Evolutionary conservation across 1,140 invertebrate genomes (phyloP).

Genomic region (Drosophila prosaltans): DNA sequence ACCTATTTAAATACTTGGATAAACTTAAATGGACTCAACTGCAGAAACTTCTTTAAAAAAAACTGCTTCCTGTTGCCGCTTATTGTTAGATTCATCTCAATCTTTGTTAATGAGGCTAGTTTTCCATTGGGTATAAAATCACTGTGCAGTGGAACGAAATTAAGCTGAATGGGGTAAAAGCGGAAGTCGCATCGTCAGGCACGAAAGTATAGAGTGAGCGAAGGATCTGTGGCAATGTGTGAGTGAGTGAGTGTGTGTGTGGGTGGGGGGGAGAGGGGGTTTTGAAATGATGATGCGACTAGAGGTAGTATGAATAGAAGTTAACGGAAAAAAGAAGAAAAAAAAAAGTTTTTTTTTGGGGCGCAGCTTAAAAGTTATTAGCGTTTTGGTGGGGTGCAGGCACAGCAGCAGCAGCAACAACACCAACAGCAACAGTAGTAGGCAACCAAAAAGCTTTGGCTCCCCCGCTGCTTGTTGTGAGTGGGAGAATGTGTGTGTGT

Average conservation of each 20-base stretch:
- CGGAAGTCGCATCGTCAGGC: slow-evolving; percentile 74
- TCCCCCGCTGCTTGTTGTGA: slow-evolving; percentile 21
- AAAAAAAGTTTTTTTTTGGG: slow-evolving; percentile 35
- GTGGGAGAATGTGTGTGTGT: background rate
- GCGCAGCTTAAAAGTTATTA: slow-evolving; percentile 79
- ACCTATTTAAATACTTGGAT: background rate
- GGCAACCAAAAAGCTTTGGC: slow-evolving; percentile 35
- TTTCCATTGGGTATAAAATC: slow-evolving; percentile 9
- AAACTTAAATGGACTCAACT: background rate
- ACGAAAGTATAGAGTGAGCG: slow-evolving; percentile 41
- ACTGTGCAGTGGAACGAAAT: slow-evolving; percentile 51
- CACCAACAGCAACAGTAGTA: slow-evolving; percentile 8
- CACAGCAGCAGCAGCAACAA: slow-evolving; percentile 6
- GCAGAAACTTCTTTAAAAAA: background rate
- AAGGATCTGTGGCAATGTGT: slow-evolving; percentile 18
- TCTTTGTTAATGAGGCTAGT: background rate
- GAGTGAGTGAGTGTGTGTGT: background rate
- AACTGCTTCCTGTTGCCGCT: background rate
- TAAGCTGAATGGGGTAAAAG: slow-evolving; percentile 70
- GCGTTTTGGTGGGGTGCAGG: slow-evolving; percentile 45
- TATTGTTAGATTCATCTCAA: background rate
- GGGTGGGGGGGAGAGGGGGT: background rate
- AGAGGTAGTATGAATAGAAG: slow-evolving; percentile 32
- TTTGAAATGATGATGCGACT: slow-evolving; percentile 26
- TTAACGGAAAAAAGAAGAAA: slow-evolving; percentile 41